Percentiles rank a stretch among this genome's conserved stretches.
Evolutionary conservation across 1,140 invertebrate species (phyloP).

Genomic region (Armadillidium nasatum): DNA sequence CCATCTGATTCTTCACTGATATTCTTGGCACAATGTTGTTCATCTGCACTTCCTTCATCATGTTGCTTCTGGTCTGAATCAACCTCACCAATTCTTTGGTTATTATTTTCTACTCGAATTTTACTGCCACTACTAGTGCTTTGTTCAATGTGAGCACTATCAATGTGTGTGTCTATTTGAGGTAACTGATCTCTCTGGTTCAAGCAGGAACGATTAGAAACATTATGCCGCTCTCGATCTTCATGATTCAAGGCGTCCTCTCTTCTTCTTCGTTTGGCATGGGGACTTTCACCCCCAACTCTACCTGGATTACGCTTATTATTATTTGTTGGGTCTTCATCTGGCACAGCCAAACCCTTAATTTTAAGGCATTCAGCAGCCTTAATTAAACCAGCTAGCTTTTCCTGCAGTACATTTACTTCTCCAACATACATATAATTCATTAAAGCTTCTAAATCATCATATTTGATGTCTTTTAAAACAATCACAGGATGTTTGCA

Average conservation of each 20-base stretch:
- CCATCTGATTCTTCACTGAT: background rate
- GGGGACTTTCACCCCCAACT: background rate
- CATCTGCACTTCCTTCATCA: background rate
- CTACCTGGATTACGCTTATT: background rate
- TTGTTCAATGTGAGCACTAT: background rate
- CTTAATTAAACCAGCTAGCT: slow-evolving; percentile 24
- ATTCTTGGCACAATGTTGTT: no score
- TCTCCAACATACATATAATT: slow-evolving; percentile 31
- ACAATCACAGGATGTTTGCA: slow-evolving; percentile 25
- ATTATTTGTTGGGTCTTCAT: slow-evolving; percentile 22
- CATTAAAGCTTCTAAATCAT: slow-evolving; percentile 23
- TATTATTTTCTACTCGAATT: background rate
- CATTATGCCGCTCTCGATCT: background rate
- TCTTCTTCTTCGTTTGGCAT: background rate
- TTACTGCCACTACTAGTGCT: background rate
- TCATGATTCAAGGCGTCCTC: background rate
- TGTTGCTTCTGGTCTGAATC: background rate
- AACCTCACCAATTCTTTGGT: background rate
- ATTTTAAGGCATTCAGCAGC: slow-evolving; percentile 28
- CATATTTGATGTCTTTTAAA: slow-evolving; percentile 27
- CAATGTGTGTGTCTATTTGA: background rate
- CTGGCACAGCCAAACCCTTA: slow-evolving; percentile 24
- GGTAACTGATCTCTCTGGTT: background rate
- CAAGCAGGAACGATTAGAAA: background rate
- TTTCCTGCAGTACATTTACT: slow-evolving; percentile 28